These are phyloP conservation scores for Chaetodon trifascialis DNA, from an alignment of 2,113 vertebrate species.

Conservation along the genomic window DNA sequence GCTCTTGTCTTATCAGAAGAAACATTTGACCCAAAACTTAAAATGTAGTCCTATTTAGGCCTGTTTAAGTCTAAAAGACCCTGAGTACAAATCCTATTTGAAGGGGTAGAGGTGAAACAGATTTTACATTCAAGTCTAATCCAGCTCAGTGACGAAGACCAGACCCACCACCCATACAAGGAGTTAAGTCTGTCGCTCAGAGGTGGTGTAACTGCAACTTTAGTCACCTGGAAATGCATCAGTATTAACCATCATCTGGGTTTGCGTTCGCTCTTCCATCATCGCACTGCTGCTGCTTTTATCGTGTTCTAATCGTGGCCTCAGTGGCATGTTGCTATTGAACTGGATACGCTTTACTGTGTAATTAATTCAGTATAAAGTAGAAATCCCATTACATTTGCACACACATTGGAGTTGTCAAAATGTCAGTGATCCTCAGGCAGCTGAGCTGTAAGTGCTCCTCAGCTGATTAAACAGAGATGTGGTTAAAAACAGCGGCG, in stretches of 20 bases:
- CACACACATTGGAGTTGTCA: not conserved
- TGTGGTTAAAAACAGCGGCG: conserved; percentile 18
- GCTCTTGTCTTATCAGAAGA: not conserved
- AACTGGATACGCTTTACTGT: not conserved
- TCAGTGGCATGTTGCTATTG: not conserved
- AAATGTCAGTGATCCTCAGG: not conserved
- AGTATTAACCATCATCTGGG: not conserved
- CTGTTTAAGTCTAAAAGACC: conserved; percentile 19
- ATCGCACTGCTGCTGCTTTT: not conserved
- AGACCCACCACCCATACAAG: conserved; percentile 41
- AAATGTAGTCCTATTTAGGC: not conserved
- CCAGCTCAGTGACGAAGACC: conserved; percentile 61
- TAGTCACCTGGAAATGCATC: not conserved
- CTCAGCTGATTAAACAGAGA: conserved; percentile 55
- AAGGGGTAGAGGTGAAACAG: conserved; percentile 44
- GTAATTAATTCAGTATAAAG: not conserved
- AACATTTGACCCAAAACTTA: not conserved
- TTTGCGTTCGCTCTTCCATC: not conserved
- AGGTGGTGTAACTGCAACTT: not conserved
- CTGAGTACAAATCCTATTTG: conserved; percentile 64
- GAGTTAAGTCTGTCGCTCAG: conserved; percentile 14
- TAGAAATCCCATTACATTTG: conserved; percentile 26
- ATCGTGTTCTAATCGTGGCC: not conserved
- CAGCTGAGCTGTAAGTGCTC: conserved; percentile 31
- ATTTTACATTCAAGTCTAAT: conserved; percentile 67